Conservation (phyloP, 92 coral and sea anemone genomes). For the Zoanthus gigantus region DNA sequence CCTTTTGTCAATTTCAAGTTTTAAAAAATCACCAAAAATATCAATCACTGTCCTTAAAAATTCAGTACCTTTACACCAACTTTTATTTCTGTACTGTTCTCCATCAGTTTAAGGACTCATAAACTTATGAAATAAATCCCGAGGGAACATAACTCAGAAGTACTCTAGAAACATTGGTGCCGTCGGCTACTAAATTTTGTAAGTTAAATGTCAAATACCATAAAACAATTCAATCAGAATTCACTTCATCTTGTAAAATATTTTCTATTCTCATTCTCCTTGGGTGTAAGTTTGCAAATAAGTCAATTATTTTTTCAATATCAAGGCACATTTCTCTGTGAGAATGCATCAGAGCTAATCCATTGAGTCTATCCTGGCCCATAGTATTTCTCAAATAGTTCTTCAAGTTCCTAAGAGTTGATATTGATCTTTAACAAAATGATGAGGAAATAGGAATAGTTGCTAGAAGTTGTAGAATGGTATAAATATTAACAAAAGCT, state of each 20-base stretch:
- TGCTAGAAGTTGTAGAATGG: conserved; percentile 68
- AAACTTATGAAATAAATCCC: no score
- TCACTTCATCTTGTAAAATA: conserved; percentile 26
- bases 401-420: not conserved
- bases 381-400: conserved; percentile 62
- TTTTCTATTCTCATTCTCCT: conserved; percentile 37
- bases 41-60: not conserved
- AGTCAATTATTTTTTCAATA: conserved; percentile 51
- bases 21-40: not conserved
- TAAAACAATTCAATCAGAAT: no score
- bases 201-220: no score
- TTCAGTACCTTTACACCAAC: not conserved
- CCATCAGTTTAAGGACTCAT: no score
- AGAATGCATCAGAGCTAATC: conserved; percentile 71
- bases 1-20: not conserved
- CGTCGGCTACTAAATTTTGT: conserved; percentile 27
- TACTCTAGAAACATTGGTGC: conserved; percentile 55
- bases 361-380: not conserved
- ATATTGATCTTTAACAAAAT: not conserved
- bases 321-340: conserved; percentile 63
- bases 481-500: conserved; percentile 61
- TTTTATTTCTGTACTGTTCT: no score
- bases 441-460: not conserved
- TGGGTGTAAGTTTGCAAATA: conserved; percentile 71
- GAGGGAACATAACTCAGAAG: conserved; percentile 17